Base-by-base conservation (phyloP, 2,113 vertebrate species). In the Perca fluviatilis region DNA sequence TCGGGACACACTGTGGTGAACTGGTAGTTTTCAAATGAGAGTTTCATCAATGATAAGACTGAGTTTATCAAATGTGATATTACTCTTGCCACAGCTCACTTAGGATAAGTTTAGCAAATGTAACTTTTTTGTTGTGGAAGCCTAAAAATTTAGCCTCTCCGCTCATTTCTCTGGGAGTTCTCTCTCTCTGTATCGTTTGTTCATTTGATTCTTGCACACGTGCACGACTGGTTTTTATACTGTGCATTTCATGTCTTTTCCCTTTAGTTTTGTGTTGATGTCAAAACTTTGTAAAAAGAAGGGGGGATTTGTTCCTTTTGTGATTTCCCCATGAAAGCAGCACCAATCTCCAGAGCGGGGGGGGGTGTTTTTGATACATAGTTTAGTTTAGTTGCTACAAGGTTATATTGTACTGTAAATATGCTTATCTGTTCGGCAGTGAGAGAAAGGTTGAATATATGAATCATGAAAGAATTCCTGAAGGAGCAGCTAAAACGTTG, bases 1-100 rank as follows among this genome's bases (percentile, higher is more conserved):
- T 85, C 50, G 77, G 86, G 87, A 88, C 71, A 74, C 83, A 88
- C 86, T 93, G 90, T 90, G 80, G 75, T 84, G 61, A 86, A 88
- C 46, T 64, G 66, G 61, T 80, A 51, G 77, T 89, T 86, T 88
- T 86, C 64, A 76, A 84, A 83, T 58, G 66, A 80, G 49, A 82
- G 60, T 62, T 62, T 76, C 53, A 83, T 62, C 56, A 69, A 75
- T 68, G 47, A 86, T 61, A 56, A 23, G 64, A 80, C 40, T 56
- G 79, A 82, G 84, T 89, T 84, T 71, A 79, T 77, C 72, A 67
- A 74, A 88, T 66, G 67, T 80, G 60, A 80, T 68, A 78, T 70
- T n/a, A 70, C 49, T 87, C 83, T 79, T 86, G 76, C 79, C 84
- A 86, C 84, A 77, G 66, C 66, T 85, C 84, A 71, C 77, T 82